Percentiles rank a stretch among this genome's conserved stretches.
These are phyloP conservation scores for Apoda limacodes DNA, from an alignment of 2,888 invertebrate genomes.

Conservation along the genomic window DNA sequence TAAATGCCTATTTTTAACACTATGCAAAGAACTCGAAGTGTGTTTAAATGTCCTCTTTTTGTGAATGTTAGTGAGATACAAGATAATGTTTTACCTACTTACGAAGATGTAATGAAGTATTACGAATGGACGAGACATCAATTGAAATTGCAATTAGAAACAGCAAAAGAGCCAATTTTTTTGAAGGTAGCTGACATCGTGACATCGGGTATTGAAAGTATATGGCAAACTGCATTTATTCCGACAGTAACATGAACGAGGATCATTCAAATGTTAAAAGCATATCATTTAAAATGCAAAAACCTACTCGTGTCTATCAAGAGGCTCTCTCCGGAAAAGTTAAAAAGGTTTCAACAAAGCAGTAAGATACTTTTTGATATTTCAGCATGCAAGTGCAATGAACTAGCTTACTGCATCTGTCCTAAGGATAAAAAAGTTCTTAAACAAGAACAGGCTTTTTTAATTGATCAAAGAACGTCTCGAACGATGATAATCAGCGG, in stretches of 20 bases:
- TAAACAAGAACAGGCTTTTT: constrained; percentile 10
- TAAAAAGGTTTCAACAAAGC: constrained; percentile 7
- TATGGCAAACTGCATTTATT: constrained; percentile 15
- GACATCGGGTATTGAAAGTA: constrained; percentile 10
- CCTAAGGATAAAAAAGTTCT: constrained; percentile 12
- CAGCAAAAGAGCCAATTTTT: constrained; percentile 13
- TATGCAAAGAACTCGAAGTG: no score
- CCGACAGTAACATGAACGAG: constrained; percentile 11
- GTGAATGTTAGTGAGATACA: constrained; percentile 1
- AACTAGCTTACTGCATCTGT: constrained; percentile 10
- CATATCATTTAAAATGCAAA: constrained; percentile 17
- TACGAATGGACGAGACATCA: no score
- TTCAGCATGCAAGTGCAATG: constrained; percentile 16
- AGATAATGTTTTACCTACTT: constrained; percentile 10
- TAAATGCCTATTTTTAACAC: no score
- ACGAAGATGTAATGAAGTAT: no score
- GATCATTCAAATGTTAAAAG: constrained; percentile 15
- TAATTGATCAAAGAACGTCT: constrained; percentile 13
- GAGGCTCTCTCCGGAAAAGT: constrained; percentile 8
- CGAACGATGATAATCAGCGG: no score
- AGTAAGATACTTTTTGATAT: no score
- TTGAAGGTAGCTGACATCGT: constrained; percentile 11
- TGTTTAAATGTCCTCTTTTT: background rate
- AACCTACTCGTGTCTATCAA: constrained; percentile 12
- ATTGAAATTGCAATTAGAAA: constrained; percentile 9